Evolutionary conservation across 2,113 vertebrate genomes (phyloP).

Genomic region (Origma solitaria): DNA sequence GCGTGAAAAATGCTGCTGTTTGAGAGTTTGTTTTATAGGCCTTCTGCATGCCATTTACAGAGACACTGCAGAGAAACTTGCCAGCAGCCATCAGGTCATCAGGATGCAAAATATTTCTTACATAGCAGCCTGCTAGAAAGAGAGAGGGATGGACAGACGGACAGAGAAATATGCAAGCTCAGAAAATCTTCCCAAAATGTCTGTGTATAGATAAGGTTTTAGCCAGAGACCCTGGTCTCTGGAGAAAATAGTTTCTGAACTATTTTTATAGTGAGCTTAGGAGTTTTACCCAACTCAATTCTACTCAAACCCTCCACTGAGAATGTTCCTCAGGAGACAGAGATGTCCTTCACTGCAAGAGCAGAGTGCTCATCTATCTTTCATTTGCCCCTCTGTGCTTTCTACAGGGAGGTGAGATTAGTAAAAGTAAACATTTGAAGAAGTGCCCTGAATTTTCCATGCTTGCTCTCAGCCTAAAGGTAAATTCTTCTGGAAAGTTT

Average conservation of each 20-base stretch:
- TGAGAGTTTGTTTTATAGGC: not conserved
- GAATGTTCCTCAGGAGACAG: not conserved
- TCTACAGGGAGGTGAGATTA: not conserved
- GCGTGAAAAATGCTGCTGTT: not conserved
- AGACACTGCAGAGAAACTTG: not conserved
- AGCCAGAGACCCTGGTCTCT: not conserved
- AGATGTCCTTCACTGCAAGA: not conserved
- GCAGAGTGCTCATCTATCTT: not conserved
- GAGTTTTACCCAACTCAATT: not conserved
- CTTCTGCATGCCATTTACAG: not conserved
- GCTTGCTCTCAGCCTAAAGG: not conserved
- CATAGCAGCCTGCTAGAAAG: not conserved
- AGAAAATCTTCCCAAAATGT: not conserved
- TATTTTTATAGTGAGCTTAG: not conserved
- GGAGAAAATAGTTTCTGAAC: not conserved
- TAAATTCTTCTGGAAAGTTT: conserved; percentile 23
- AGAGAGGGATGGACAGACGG: not conserved
- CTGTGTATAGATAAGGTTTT: not conserved
- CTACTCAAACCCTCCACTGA: not conserved
- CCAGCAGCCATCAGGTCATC: not conserved
- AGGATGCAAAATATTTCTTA: not conserved
- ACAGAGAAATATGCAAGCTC: not conserved
- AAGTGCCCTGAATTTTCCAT: not conserved
- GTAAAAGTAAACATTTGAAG: not conserved
- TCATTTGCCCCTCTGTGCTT: not conserved